Evolutionary conservation across 2,113 vertebrate genomes (phyloP).

Genomic region (Thamnaconus septentrionalis): DNA sequence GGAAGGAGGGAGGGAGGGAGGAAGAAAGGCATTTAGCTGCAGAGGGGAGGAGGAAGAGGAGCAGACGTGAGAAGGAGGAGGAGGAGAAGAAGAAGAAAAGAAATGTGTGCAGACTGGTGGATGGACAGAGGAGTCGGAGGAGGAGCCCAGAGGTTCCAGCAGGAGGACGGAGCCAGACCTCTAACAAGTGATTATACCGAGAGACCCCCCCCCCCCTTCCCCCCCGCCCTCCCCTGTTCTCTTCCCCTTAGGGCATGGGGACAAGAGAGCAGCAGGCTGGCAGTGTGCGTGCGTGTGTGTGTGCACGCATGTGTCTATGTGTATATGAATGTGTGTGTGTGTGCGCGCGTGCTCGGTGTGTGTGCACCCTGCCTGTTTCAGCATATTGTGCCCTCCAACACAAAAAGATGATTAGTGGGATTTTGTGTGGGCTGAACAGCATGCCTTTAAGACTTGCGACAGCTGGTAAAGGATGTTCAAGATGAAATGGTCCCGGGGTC

Average conservation of each 20-base stretch:
- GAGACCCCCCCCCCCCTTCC: constrained; percentile 29
- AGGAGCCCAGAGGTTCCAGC: too few relatives aligned
- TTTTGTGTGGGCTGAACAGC: constrained; percentile 76
- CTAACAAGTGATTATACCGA: constrained; percentile 80
- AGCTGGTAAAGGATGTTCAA: constrained; percentile 76
- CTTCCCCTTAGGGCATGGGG: constrained; percentile 71
- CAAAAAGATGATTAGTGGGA: constrained; percentile 81
- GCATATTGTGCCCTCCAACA: constrained; percentile 81
- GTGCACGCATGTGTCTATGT: constrained; percentile 28
- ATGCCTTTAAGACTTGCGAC: constrained; percentile 77
- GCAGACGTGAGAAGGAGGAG: too few relatives aligned
- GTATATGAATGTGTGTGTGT: constrained; percentile 38
- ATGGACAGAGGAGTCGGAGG: too few relatives aligned
- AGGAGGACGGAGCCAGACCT: constrained; percentile 66
- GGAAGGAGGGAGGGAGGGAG: constrained; percentile 48
- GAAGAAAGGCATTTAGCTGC: constrained; percentile 34
- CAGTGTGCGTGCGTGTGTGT: constrained; percentile 36
- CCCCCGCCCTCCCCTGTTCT: constrained; percentile 23
- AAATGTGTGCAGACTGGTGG: too few relatives aligned
- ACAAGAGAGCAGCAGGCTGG: constrained; percentile 73
- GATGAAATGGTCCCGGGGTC: constrained; percentile 72
- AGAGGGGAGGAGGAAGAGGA: constrained; percentile 49
- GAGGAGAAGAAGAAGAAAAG: too few relatives aligned
- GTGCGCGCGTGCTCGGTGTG: constrained; percentile 3
- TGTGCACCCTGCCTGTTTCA: constrained; percentile 72